Evolutionary conservation across 2,888 invertebrate species (phyloP).

Genomic region (Nomada ferruginata): DNA sequence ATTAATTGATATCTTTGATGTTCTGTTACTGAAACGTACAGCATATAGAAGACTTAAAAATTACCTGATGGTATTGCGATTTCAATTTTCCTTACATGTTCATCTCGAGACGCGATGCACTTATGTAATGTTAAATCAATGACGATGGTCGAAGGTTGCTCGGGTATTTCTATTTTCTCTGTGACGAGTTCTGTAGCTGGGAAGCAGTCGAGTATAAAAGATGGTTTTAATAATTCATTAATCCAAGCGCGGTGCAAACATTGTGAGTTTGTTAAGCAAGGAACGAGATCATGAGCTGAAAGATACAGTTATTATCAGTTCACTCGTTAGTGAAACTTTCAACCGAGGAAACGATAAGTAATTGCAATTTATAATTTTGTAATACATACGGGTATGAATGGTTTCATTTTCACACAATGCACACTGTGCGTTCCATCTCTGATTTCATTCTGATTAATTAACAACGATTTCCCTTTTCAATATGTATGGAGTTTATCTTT

Average conservation of each 20-base stretch:
- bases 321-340: constrained; percentile 7
- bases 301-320: neutral
- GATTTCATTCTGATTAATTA: neutral
- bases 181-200: neutral
- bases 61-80: neutral
- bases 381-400: constrained; percentile 4
- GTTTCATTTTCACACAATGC: constrained; percentile 12
- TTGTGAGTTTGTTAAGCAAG: neutral
- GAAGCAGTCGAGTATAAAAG: neutral
- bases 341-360: neutral
- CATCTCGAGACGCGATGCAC: neutral
- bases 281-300: neutral
- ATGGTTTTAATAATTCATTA: constrained; percentile 28
- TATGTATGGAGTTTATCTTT: too few species aligned
- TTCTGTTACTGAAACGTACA: too few species aligned
- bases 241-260: neutral
- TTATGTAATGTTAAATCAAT: constrained; percentile 18
- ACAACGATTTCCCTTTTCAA: neutral
- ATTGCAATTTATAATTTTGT: neutral
- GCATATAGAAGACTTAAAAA: neutral
- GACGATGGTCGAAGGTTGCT: constrained; percentile 14
- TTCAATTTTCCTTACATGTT: neutral
- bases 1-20: too few species aligned
- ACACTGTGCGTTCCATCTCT: neutral
- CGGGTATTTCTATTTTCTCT: constrained; percentile 13